Base-by-base conservation (phyloP, 1,140 invertebrate genomes). In the Idris sp. region DNA sequence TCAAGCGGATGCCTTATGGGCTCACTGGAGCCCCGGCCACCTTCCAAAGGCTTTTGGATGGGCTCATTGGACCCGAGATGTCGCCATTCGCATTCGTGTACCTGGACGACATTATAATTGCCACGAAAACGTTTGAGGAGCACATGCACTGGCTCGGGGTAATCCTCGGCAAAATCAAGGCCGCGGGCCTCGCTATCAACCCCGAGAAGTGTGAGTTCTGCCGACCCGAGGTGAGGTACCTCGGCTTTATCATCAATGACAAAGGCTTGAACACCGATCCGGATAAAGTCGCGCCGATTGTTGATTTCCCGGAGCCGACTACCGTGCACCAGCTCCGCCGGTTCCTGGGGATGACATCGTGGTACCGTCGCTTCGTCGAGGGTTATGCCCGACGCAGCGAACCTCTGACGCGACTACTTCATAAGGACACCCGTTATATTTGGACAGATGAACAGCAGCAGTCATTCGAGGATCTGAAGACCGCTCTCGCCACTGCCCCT, bases 341-440 rank as follows among this genome's bases (percentile, higher is more conserved):
- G 15, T 83, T 84, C 54, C 15, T 86, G 4, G 83, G 83, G 0
- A 49, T 86, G 5, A 14, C 61, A 0, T 77, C 77, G 0, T 87
- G 74, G 41, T 87, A 84, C 33, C 46, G 84, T 6, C 53, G 77
- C 9, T 87, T 84, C 53, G 78, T 87, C n/a, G 72, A 76, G 1
- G 61, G 82, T 13, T 78, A 81, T 11, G 68, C 84, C 53, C 8
- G 49, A 79, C 8, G 51, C 79, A 0, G n/a, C n/a, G 67, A 79
- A 44, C 84, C 86, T 0, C 41, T 88, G 2, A 80, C 62, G 0
- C 4, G 16, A 19, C 8, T 40, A 7, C 36, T 40, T 3, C 7
- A 16, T 0, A 19, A 19, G 7, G 1, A 1, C 4, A 1, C 5
- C 3, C 4, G 16, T 6, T 36, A 15, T 13, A 16, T 1, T 15